Evolutionary conservation across 2,888 invertebrate genomes (phyloP).

Genomic region (Agrotis clavis): DNA sequence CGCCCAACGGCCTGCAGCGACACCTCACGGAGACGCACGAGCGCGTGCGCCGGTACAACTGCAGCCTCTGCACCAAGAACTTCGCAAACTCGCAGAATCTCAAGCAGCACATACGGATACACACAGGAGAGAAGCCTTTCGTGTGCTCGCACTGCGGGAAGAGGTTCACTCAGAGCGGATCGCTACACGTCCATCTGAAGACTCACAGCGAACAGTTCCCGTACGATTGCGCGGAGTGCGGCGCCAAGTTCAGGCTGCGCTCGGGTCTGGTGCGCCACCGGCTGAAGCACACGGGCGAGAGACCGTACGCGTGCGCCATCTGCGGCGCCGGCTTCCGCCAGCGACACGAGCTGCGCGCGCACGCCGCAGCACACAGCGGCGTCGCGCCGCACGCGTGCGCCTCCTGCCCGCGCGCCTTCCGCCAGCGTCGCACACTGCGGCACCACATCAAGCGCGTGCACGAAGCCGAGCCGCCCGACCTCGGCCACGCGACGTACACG

Average conservation of each 20-base stretch:
- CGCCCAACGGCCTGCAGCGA: constrained; percentile 92
- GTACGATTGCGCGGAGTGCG: constrained; percentile 91
- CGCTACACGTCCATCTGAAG: constrained; percentile 92
- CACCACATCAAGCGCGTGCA: constrained; percentile 89
- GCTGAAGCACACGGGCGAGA: constrained; percentile 92
- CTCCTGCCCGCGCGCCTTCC: constrained; percentile 90
- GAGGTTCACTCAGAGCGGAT: constrained; percentile 92
- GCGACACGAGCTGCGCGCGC: constrained; percentile 87
- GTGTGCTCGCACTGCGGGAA: constrained; percentile 92
- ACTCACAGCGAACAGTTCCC: constrained; percentile 91
- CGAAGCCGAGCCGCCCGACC: background rate
- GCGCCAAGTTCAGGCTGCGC: constrained; percentile 91
- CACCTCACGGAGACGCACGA: constrained; percentile 93
- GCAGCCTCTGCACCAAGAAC: constrained; percentile 89
- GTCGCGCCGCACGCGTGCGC: constrained; percentile 88
- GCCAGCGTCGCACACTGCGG: constrained; percentile 80
- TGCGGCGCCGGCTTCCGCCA: constrained; percentile 92
- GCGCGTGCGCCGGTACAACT: constrained; percentile 91
- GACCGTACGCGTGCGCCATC: constrained; percentile 91
- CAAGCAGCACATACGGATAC: constrained; percentile 91
- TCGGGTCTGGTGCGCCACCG: constrained; percentile 91
- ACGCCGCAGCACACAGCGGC: constrained; percentile 76
- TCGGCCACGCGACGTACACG: background rate
- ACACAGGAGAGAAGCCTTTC: constrained; percentile 91
- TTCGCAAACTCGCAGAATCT: constrained; percentile 92